These are phyloP conservation scores for Vombatus ursinus DNA, from an alignment of 2,113 vertebrate species.

Conservation along the genomic window DNA sequence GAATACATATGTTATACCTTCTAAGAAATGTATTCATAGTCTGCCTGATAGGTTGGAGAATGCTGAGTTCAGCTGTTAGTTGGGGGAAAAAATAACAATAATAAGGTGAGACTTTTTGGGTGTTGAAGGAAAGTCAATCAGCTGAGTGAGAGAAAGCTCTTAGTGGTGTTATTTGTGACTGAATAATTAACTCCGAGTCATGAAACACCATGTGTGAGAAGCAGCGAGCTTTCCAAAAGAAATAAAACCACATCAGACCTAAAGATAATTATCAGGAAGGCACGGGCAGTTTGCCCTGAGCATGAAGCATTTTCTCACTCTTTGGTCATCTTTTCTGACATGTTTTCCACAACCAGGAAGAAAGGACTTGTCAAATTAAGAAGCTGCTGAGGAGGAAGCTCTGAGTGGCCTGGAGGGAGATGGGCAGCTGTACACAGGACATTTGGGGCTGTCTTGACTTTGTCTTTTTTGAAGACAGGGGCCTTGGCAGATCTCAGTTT, in stretches of 20 bases:
- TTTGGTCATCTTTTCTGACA: slow-evolving; percentile 37
- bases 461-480: slow-evolving; percentile 21
- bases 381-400: slow-evolving; percentile 12
- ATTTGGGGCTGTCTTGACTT: slow-evolving; percentile 27
- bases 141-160: background rate
- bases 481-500: slow-evolving; percentile 25
- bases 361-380: slow-evolving; percentile 58
- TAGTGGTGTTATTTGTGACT: slow-evolving; percentile 5
- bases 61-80: background rate
- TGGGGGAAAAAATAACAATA: background rate
- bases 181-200: slow-evolving; percentile 7
- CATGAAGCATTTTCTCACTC: slow-evolving; percentile 4
- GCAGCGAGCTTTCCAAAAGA: slow-evolving; percentile 39
- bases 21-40: background rate
- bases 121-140: slow-evolving; percentile 21
- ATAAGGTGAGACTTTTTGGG: background rate
- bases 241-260: slow-evolving; percentile 38
- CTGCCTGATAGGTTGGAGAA: background rate
- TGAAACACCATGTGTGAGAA: background rate
- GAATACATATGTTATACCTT: background rate
- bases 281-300: background rate
- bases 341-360: slow-evolving; percentile 37
- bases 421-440: background rate
- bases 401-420: slow-evolving; percentile 11
- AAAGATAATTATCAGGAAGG: background rate